Base-by-base conservation (phyloP, 2,797 vertebrate genomes). In the Myripristis murdjan region DNA sequence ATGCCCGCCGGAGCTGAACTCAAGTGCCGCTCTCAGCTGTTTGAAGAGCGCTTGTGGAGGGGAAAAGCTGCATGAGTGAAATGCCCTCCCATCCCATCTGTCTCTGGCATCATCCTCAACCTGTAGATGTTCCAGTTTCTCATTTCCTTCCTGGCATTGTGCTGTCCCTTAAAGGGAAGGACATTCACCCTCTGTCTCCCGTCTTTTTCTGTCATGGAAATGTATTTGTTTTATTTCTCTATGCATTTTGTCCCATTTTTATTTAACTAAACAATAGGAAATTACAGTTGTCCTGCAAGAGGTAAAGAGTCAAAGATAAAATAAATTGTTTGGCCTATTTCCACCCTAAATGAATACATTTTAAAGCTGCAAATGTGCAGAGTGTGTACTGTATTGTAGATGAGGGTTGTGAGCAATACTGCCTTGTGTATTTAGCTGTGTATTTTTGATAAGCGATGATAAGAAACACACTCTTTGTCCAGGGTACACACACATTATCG, bases 71-170 rank as follows among this genome's bases (percentile, higher is more conserved):
- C 51, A 7, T 14, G 18, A 48, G 63, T 41, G 22, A 82, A 83
- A 73, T 53, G 54, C 58, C 35, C 51, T 33, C 55, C 18, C n/a
- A 26, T 59, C 37, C 63, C 70, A 47, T 70, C 51, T 47, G 48
- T 56, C 23, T 62, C 35, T 55, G 60, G 46, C 28, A 72, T 49
- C 37, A 55, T 57, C 69, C 28, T 54, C 59, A 71, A 79, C 69
- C 66, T 59, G 41, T 16, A 15, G 23, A 14, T 51, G 26, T 18
- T 5, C 53, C 68, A 43, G 24, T 43, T 75, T 73, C 47, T 54
- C 4, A 74, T 59, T 81, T 88, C 68, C 72, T 73, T 83, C 79
- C 87, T 79, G 68, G 60, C 77, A 89, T 89, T 91, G 82, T 88
- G 64, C 68, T 70, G 46, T 86, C 41, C 70, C 59, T 78, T 26